Base-by-base conservation (phyloP, 2,888 invertebrate genomes). In the Nematopogon swammerdamellus region DNA sequence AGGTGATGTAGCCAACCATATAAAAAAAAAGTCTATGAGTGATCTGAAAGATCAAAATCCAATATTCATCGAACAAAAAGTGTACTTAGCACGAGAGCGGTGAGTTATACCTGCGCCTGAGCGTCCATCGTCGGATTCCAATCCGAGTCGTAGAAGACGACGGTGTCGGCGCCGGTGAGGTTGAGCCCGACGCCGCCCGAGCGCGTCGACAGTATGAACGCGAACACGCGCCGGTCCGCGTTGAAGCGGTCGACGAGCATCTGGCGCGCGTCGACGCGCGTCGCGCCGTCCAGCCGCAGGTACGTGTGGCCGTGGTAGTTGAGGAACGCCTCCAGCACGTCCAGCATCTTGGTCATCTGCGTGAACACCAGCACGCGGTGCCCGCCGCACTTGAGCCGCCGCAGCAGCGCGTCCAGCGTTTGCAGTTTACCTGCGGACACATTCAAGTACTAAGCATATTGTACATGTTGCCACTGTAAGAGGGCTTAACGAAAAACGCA, bases 81-180 rank as follows among this genome's bases (percentile, higher is more conserved):
- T n/a, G n/a, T n/a, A n/a, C n/a, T n/a, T n/a, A n/a, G n/a, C n/a
- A n/a, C n/a, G n/a, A n/a, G n/a, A n/a, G n/a, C n/a, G n/a, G n/a
- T n/a, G n/a, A n/a, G n/a, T n/a, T n/a, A n/a, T 25, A 36, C 36
- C 36, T 36, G 36, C 36, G 36, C 36, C 70, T 95, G 95, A 53
- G 97, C 97, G 81, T 99, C 99, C 97, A 99, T 98, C 4, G 97
- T 98, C 48, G 98, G 98, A 84, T 98, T 98, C 98, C 97, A 98
- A 79, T 98, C 97, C 54, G 96, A 97, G 81, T 99, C 99, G 74
- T 99, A 99, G 82, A 99, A 99, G 68, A 99, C 92, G 58, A 99
- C 98, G 60, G 96, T 95, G 80, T 99, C 99, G 45, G 99, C 99
- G 56, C 98, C 99, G 29, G 97, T 98, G 58, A 99, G 83, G 83